These are phyloP conservation scores for Phyllotreta cruciferae DNA, from an alignment of 2,888 invertebrate genomes.

Conservation along the genomic window DNA sequence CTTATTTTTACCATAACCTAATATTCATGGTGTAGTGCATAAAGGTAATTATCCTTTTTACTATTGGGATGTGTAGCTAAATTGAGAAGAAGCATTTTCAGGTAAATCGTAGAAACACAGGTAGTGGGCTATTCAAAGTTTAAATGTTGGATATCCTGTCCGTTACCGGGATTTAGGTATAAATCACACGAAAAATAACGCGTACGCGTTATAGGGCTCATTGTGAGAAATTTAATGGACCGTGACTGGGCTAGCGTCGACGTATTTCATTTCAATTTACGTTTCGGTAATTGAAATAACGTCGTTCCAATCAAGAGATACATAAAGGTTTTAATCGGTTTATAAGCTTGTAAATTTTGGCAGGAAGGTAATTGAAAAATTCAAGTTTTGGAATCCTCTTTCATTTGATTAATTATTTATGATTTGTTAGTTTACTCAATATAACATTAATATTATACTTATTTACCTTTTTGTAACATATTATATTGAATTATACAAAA, in stretches of 20 bases:
- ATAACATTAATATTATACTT: too few species aligned
- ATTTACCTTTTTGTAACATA: too few species aligned
- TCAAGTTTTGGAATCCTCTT: too few species aligned
- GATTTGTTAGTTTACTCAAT: too few species aligned
- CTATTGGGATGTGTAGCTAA: too few species aligned
- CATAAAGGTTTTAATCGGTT: slow-evolving; percentile 7
- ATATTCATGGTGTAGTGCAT: too few species aligned
- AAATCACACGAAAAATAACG: not conserved
- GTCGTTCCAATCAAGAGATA: slow-evolving; percentile 1
- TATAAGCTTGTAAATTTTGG: slow-evolving; percentile 1
- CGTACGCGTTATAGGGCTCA: not conserved
- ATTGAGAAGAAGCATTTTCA: too few species aligned
- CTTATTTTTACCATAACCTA: too few species aligned
- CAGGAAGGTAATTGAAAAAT: slow-evolving; percentile 1
- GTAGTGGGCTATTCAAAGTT: not conserved
- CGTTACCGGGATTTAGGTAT: not conserved
- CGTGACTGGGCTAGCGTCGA: not conserved
- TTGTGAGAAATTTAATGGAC: not conserved
- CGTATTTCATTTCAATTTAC: not conserved
- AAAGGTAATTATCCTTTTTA: too few species aligned
- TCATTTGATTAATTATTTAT: too few species aligned
- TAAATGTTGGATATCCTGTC: not conserved
- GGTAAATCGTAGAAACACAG: too few species aligned
- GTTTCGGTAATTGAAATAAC: not conserved
- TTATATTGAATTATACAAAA: too few species aligned